Conservation (phyloP, 2,888 invertebrate genomes). For the Drosophila buzzatii region DNA sequence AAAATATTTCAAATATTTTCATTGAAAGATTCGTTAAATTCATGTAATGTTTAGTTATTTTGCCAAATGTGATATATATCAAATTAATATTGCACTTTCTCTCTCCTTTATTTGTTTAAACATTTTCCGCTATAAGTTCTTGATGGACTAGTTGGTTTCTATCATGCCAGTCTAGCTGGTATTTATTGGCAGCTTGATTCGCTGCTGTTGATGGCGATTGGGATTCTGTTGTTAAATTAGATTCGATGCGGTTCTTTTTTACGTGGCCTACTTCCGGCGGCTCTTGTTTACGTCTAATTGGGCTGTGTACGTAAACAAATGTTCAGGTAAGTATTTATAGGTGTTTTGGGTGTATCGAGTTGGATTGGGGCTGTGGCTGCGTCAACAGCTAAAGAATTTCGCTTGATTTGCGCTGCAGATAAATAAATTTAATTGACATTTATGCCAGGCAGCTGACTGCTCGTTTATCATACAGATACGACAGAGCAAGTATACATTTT, state of each 20-base stretch:
- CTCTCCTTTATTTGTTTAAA: not conserved
- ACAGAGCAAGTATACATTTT: constrained; percentile 6
- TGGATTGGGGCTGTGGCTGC: constrained; percentile 39
- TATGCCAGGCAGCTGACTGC: constrained; percentile 57
- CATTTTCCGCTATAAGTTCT: not conserved
- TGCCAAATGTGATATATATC: not conserved
- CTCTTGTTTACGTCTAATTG: constrained; percentile 73
- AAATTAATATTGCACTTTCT: not conserved
- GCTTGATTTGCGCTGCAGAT: constrained; percentile 60
- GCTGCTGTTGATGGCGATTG: constrained; percentile 17
- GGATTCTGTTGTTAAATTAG: constrained; percentile 28
- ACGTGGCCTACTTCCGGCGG: constrained; percentile 73
- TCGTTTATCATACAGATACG: constrained; percentile 56
- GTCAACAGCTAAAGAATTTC: constrained; percentile 37
- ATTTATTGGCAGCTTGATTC: constrained; percentile 17
- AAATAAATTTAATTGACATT: constrained; percentile 73
- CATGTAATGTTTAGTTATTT: not conserved
- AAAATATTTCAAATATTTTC: not conserved
- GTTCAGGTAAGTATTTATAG: constrained; percentile 72
- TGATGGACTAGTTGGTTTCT: constrained; percentile 26
- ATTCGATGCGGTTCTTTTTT: constrained; percentile 42
- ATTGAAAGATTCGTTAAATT: not conserved
- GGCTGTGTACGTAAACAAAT: constrained; percentile 69
- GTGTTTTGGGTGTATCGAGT: constrained; percentile 23
- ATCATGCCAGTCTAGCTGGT: constrained; percentile 11